These are phyloP conservation scores for Caenorhabditis tropicalis DNA, from an alignment of 1,140 invertebrate species.

Conservation along the genomic window DNA sequence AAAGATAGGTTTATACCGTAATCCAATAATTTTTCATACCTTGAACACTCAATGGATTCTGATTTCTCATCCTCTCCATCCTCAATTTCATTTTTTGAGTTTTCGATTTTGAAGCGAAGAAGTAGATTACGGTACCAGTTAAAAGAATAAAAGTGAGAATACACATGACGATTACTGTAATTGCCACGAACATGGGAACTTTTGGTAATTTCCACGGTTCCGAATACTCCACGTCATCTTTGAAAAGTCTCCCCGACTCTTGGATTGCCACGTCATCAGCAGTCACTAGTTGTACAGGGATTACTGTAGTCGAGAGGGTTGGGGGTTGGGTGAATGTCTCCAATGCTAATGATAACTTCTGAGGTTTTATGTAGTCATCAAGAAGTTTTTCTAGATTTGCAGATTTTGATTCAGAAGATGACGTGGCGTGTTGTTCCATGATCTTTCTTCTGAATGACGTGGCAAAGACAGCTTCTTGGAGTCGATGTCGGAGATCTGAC, in stretches of 20 bases:
- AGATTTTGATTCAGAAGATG: neutral
- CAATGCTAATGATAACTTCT: neutral
- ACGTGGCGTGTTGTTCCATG: neutral
- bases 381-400: neutral
- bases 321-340: neutral
- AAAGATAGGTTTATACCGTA: neutral
- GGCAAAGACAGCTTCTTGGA: slow-evolving; percentile 22
- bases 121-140: neutral
- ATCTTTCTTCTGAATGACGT: slow-evolving; percentile 16
- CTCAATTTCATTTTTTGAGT: neutral
- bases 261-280: neutral
- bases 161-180: neutral
- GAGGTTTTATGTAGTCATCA: slow-evolving; percentile 3
- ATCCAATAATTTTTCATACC: neutral
- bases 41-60: slow-evolving; percentile 3
- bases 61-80: neutral
- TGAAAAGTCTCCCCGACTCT: neutral
- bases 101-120: neutral
- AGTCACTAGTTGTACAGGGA: neutral
- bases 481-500: slow-evolving; percentile 1
- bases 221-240: slow-evolving; percentile 5
- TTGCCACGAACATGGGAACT: neutral
- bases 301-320: neutral
- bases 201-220: neutral
- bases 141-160: neutral